Evolutionary conservation across 2,113 vertebrate species (phyloP), one percentile per base, ranked within the genome.

Genomic region (Bostrychus sinensis): DNA sequence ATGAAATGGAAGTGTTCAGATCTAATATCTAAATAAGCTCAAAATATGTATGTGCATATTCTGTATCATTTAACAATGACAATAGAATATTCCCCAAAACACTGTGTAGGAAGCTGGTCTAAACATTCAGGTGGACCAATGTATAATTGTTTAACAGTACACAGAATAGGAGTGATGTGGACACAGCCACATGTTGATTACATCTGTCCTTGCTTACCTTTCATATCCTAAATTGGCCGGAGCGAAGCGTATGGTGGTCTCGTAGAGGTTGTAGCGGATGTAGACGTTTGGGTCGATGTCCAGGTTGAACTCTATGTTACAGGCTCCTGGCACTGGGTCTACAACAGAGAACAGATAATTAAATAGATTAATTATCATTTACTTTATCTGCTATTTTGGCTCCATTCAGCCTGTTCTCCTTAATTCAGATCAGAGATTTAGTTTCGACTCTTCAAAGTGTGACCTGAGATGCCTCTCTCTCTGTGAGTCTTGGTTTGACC

Each of bases 241-340:
- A 0, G 94, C 95, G 81, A 99, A 98, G 3, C 82, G 91, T 64
- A 99, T 90, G 1, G 82, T 90, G 9, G 88, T 95, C 79, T 95
- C 94, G 28, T 93, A 95, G 77, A 96, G 70, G 0, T 94, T 95
- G 86, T 97, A 98, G 28, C 81, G 89, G 56, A 99, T 53, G 63
- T 98, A 94, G 85, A 99, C 68, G 66, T 95, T 98, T 7, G 96
- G 94, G 82, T 99, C 96, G 3, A 92, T 88, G 37, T 93, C 92
- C 86, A 97, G 86, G 60, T 92, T 88, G 81, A 92, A 96, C 74
- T 94, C 95, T 14, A 90, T 81, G 86, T 95, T 98, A 79, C 97
- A 99, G 14, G 92, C 96, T 62, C 97, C 97, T 46, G 97, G 97
- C 41, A 98, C 73, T 3, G 97, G 97, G 85, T 98, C 97, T 98